These are phyloP conservation scores for Troilus luridus DNA, from an alignment of 2,888 invertebrate genomes.

Conservation along the genomic window DNA sequence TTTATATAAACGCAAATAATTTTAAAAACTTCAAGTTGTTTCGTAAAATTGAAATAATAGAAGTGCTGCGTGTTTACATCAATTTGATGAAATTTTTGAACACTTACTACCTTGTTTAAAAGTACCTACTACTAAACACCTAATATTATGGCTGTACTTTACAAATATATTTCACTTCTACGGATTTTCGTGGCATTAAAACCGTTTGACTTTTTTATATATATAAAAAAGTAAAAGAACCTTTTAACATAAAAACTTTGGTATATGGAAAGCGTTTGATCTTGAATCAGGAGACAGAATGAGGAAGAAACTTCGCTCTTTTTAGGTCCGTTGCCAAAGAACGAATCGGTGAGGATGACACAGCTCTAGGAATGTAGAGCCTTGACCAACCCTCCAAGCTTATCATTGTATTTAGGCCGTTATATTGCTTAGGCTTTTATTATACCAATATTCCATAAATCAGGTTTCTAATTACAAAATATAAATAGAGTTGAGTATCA, in stretches of 20 bases:
- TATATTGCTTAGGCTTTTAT: no score
- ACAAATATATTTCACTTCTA: background rate
- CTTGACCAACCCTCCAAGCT: background rate
- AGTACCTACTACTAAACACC: no score
- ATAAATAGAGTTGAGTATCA: no score
- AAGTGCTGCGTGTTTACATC: no score
- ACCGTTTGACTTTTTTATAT: background rate
- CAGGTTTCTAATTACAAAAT: no score
- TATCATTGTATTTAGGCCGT: background rate
- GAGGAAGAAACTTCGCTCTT: background rate
- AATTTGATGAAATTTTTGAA: no score
- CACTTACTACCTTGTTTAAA: no score
- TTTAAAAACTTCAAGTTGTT: no score
- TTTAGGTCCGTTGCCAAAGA: constrained; percentile 24
- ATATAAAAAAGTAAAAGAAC: background rate
- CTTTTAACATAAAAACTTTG: background rate
- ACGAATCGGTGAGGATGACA: background rate
- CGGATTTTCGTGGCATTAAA: background rate
- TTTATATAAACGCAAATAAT: no score
- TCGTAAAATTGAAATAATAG: no score
- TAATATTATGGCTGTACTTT: background rate
- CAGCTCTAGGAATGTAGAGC: constrained; percentile 2
- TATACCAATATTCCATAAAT: no score
- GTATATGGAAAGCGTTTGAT: constrained; percentile 6
- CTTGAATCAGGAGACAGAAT: constrained; percentile 27